Evolutionary conservation across 2,113 vertebrate species (phyloP), one percentile per base, ranked within the genome.

Genomic region (Machaerirhynchus nigripectus): DNA sequence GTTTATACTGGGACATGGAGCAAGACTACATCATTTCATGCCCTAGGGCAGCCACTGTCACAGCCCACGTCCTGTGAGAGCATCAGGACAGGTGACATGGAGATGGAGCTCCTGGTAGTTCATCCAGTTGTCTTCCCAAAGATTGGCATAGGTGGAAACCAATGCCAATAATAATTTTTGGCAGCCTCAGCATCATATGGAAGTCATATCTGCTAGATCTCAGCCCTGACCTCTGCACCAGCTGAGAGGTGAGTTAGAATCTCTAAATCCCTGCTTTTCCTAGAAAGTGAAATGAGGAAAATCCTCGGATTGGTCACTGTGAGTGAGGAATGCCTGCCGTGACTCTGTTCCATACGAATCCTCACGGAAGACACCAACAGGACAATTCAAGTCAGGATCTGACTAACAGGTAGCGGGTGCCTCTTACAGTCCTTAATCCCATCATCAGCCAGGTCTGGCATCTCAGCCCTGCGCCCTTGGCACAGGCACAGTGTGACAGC

Each of bases 21-120:
- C 67, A 65, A 24, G 11, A 5, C 30, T 40, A 24, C 49, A 59
- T 7, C 1, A 5, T 49, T 77, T 39, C 18, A 10, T 11, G 20
- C n/a, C 27, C 50, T 46, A 47, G 26, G 55, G 13, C 40, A 64
- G 47, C 15, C 28, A 31, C 44, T 20, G 1, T 15, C 19, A 21
- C 37, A 52, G 33, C 47, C 6, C 42, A 10, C 0, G 3, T 75
- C 59, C 31, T 1, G 1, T 23, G 50, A 37, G 8, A 68, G 10
- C 56, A 11, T 0, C 1, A 1, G 35, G 56, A 71, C 33, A 56
- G 46, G 15, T 21, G 40, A 83, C 20, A 28, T 2, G 9, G 50
- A 52, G 40, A 76, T 14, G 50, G 49, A 89, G 46, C n/a, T 49
- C 20, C 70, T 37, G 22, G 35, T 4, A 28, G 9, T 3, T 40